Evolutionary conservation across 2,113 vertebrate genomes (phyloP), one percentile per base, ranked within the genome.

Genomic region (Oreochromis niloticus): DNA sequence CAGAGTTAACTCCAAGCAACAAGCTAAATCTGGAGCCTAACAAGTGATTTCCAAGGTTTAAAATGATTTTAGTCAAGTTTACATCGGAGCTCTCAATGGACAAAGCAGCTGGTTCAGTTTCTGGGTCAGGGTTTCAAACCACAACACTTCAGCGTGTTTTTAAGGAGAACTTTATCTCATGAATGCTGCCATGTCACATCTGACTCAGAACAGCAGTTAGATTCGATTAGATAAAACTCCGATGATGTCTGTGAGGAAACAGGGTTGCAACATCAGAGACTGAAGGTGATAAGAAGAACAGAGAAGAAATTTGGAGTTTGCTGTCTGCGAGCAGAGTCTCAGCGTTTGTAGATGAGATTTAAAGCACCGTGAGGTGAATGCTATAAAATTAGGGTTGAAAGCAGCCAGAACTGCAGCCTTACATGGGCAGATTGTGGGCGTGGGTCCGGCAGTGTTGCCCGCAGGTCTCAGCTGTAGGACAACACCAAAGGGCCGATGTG

Each of bases 391-490:
- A 78, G 24, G 56, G 75, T 81, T 82, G 52, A 43, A 90, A 84
- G 59, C 11, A 86, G 30, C 17, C 71, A 30, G 34, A 32, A 50
- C 9, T 61, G 30, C 39, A 80, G 75, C 32, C 16, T n/a, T 22
- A 85, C 43, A 82, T 56, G 52, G 59, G 71, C 73, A 22, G 78
- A 46, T 57, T 61, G 2, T 43, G 46, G 91, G 90, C 84, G 4
- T 46, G 7, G 46, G 85, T 93, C 84, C 88, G 87, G 82, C 52
- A 16, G 88, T 34, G 80, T 63, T 71, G 75, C 84, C 89, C 93
- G 54, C 91, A 94, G 88, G 87, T 84, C 78, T 91, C 71, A 73
- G 87, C 91, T 89, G 82, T 14, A 34, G 78, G 75, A 36, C n/a
- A 6, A 85, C 81, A 83, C 79, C 46, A 85, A 78, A 93, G 63